Percentiles rank a stretch among this genome's conserved stretches.
These are phyloP conservation scores for Busseola fusca DNA, from an alignment of 2,888 invertebrate species.

Conservation along the genomic window DNA sequence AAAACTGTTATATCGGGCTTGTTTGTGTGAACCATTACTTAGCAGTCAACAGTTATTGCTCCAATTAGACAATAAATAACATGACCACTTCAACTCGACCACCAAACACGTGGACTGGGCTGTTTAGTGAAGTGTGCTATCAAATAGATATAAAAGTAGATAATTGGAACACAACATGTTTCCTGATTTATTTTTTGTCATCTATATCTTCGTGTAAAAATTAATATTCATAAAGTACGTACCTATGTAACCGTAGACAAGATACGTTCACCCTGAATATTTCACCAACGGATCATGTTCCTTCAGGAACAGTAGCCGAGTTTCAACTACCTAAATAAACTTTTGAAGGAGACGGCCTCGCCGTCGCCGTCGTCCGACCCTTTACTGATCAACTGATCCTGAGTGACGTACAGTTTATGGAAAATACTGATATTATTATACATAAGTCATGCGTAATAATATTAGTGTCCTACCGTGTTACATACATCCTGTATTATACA, in stretches of 20 bases:
- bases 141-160: background rate
- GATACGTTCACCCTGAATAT: background rate
- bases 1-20: background rate
- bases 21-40: background rate
- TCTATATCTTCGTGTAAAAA: background rate
- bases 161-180: background rate
- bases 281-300: background rate
- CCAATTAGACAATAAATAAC: background rate
- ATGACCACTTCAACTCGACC: background rate
- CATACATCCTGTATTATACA: background rate
- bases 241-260: background rate
- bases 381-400: constrained; percentile 2
- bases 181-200: background rate
- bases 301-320: background rate
- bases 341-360: background rate
- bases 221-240: background rate
- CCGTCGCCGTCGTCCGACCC: background rate
- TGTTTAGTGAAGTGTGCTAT: background rate
- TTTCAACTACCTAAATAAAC: background rate
- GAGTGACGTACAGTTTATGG: background rate
- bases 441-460: background rate
- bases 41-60: background rate
- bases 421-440: background rate
- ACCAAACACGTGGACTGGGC: background rate
- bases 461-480: background rate